Base-by-base conservation (phyloP, 2,113 vertebrate genomes). In the Prinia subflava region DNA sequence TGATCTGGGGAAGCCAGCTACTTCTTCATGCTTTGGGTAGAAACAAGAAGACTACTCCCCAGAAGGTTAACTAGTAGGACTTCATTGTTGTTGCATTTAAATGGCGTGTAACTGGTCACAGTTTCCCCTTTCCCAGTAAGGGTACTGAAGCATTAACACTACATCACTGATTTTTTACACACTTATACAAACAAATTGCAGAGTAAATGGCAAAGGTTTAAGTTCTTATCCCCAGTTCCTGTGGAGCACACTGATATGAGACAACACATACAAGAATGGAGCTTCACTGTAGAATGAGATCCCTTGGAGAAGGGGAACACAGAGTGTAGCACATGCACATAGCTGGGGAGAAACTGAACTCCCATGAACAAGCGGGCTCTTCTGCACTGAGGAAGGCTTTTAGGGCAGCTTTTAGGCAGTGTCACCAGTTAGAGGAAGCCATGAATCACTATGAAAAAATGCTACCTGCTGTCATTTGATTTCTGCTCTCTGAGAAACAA, bases 281-380 rank as follows among this genome's bases (percentile, higher is more conserved):
- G 42, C 31, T 92, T 77, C 37, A 33, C 9, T 63, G 50, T 39
- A 57, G 71, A 77, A 57, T 3, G 4, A 59, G 52, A 63, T 63
- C 44, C 30, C n/a, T 60, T 44, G n/a, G n/a, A 89, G 50, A 77
- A 86, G 47, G 22, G n/a, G 24, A 86, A 44, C 30, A 37, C 33
- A 68, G 46, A 37, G 53, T 2, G 2, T 33, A 83, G 35, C 28
- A 31, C 24, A 41, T 10, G 17, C 6, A 14, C 5, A 3, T 10
- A 59, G 30, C 30, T 28, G 59, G 17, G 24, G 21, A 83, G 59
- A 92, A 88, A 83, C 33, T 1, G 4, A 69, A 33, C 7, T 86
- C 28, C 23, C 0, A 0, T 33, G 44, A 78, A 60, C 1, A 41
- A 59, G 30, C 4, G 0, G 69, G 24, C 49, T 77, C 46, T 59